Percentiles rank a stretch among this genome's conserved stretches.
Conservation (phyloP, 2,797 vertebrate species). For the Enteromius radiatus region DNA sequence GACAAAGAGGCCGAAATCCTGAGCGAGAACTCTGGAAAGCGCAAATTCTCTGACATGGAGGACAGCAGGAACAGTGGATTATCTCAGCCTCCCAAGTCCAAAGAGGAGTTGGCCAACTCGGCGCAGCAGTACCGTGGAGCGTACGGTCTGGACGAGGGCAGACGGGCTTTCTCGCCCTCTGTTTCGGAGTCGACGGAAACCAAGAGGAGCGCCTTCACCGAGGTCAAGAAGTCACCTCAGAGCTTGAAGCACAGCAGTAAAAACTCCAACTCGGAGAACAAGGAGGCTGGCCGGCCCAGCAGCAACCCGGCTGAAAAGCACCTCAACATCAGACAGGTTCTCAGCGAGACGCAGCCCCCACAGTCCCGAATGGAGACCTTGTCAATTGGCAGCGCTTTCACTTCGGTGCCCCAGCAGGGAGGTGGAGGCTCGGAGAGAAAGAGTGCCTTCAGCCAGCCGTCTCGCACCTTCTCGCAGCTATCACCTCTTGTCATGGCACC, state of each 20-base stretch:
- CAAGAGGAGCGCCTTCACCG: slow-evolving; percentile 95
- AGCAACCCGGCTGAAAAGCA: slow-evolving; percentile 74
- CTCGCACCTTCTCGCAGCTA: slow-evolving; percentile 85
- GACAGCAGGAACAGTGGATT: slow-evolving; percentile 71
- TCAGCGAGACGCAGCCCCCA: slow-evolving; percentile 81
- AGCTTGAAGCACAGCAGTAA: slow-evolving; percentile 77
- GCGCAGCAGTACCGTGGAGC: slow-evolving; percentile 87
- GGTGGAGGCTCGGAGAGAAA: slow-evolving; percentile 81
- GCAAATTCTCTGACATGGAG: slow-evolving; percentile 83
- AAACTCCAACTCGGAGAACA: slow-evolving; percentile 82
- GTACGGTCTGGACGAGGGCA: slow-evolving; percentile 87
- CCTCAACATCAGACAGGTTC: slow-evolving; percentile 79
- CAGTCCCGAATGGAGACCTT: slow-evolving; percentile 71
- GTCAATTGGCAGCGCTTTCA: slow-evolving; percentile 85
- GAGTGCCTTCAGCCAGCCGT: slow-evolving; percentile 93
- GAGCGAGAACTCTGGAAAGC: slow-evolving; percentile 81
- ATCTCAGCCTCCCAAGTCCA: slow-evolving; percentile 78
- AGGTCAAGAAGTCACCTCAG: slow-evolving; percentile 87
- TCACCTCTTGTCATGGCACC: slow-evolving; percentile 88
- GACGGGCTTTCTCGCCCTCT: slow-evolving; percentile 81
- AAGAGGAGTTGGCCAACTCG: slow-evolving; percentile 88
- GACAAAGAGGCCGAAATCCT: slow-evolving; percentile 85
- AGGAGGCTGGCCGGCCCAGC: slow-evolving; percentile 77
- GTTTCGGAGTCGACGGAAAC: slow-evolving; percentile 78
- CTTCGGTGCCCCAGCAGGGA: slow-evolving; percentile 83